Evolutionary conservation across 2,113 vertebrate genomes (phyloP).

Genomic region (Nibea albiflora): DNA sequence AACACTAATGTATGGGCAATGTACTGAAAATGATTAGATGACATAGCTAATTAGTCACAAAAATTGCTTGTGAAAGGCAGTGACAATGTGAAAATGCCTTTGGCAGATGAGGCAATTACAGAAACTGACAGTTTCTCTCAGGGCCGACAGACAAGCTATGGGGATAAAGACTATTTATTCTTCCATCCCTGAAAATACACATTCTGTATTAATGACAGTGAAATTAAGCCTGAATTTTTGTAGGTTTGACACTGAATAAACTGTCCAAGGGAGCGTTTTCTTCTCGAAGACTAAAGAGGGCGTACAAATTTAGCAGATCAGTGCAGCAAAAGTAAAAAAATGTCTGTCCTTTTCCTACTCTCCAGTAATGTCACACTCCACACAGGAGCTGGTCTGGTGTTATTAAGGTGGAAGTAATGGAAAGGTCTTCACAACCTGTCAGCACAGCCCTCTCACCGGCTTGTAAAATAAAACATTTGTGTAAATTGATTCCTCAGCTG

Average conservation of each 20-base stretch:
- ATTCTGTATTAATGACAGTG: not conserved
- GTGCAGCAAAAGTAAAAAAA: not conserved
- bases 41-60: not conserved
- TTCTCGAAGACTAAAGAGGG: not conserved
- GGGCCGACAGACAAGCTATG: not conserved
- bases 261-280: not conserved
- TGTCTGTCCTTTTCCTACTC: not conserved
- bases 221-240: not conserved
- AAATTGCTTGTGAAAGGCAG: not conserved
- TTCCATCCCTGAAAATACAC: not conserved
- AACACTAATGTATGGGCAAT: not conserved
- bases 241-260: slow-evolving; percentile 5
- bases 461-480: slow-evolving; percentile 5
- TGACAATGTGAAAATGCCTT: not conserved
- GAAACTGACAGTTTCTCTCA: not conserved
- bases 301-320: not conserved
- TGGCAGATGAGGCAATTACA: not conserved
- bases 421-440: not conserved
- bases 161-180: not conserved
- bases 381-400: not conserved
- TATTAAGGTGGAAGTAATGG: not conserved
- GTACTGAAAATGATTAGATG: not conserved
- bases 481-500: slow-evolving; percentile 4
- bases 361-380: not conserved
- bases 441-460: not conserved